Percentiles rank a stretch among this genome's conserved stretches.
phyloP scores from a whole-genome alignment of 2,113 vertebrate species.

The Astur gentilis region DNA sequence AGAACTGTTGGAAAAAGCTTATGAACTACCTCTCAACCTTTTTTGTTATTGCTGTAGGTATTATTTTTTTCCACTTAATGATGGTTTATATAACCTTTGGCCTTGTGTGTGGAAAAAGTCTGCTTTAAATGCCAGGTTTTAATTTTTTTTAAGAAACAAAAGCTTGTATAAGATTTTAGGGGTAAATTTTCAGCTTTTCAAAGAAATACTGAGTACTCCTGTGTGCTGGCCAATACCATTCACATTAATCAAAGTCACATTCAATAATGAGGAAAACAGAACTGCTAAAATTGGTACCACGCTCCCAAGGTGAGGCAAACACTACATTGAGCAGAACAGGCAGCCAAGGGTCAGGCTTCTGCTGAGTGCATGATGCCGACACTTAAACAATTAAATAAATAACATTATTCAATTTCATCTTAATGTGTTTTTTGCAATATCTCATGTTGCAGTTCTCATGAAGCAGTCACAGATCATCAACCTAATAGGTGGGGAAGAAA shows the following conservation, averaged over 20 bases:
- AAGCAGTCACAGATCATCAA: neutral
- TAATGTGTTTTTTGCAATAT: neutral
- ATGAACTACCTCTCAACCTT: neutral
- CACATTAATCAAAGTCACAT: neutral
- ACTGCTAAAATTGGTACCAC: neutral
- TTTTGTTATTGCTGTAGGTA: neutral
- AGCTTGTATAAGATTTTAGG: neutral
- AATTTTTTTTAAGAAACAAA: neutral
- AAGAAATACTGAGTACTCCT: neutral
- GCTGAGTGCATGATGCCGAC: neutral
- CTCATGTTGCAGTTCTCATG: neutral
- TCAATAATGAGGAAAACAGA: neutral
- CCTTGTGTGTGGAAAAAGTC: neutral
- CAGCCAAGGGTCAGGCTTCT: neutral
- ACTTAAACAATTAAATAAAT: constrained; percentile 19
- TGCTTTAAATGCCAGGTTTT: neutral
- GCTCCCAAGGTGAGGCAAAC: neutral
- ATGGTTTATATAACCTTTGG: neutral
- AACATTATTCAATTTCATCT: neutral
- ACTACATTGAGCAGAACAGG: neutral
- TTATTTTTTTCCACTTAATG: neutral
- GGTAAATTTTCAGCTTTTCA: neutral
- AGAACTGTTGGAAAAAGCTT: neutral
- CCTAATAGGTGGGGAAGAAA: neutral
- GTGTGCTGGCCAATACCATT: neutral